Base-by-base conservation (phyloP, 2,797 vertebrate species). In the Tenualosa thibaudeaui region DNA sequence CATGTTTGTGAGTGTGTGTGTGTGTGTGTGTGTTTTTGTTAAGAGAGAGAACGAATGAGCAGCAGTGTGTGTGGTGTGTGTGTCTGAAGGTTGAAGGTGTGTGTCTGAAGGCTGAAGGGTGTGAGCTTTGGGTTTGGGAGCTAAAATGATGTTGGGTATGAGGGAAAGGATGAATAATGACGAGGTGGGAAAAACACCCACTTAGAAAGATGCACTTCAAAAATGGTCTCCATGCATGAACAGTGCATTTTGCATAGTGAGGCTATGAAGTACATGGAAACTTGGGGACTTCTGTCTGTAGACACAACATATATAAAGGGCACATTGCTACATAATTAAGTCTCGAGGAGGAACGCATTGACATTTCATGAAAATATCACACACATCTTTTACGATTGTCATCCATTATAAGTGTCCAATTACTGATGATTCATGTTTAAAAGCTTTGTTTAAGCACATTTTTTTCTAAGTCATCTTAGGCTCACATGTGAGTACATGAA, bases 291-390 rank as follows among this genome's bases (percentile, higher is more conserved):
- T 56, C 54, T 56, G 54, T 22, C 54, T 56, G 54, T 54, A 54
- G 13, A 54, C 17, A 54, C 53, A 54, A n/a, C 22, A 60, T 1
- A 58, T 8, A 60, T 24, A 62, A 62, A 62, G 22, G 58, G 0
- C n/a, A 62, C 58, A 24, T 3, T 24, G 58, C 24, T 62, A 3
- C 15, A 8, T 62, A 24, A 62, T 62, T 6, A 62, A 62, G n/a
- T 24, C 58, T 78, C 40, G 7, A 46, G 37, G 17, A 46, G 71
- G 40, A 78, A 78, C 19, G 71, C 71, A 78, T 78, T 78, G 71
- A 78, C 71, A 78, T 78, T 78, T 78, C 46, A 46, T 78, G 17
- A 46, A 78, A 78, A 78, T 78, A 78, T 46, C 71, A 78, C 40
- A 46, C 15, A 46, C 15, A 75, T 43, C 60, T 65, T 40, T 26